Base-by-base conservation (phyloP, 2,113 vertebrate species). In the Silurus meridionalis region DNA sequence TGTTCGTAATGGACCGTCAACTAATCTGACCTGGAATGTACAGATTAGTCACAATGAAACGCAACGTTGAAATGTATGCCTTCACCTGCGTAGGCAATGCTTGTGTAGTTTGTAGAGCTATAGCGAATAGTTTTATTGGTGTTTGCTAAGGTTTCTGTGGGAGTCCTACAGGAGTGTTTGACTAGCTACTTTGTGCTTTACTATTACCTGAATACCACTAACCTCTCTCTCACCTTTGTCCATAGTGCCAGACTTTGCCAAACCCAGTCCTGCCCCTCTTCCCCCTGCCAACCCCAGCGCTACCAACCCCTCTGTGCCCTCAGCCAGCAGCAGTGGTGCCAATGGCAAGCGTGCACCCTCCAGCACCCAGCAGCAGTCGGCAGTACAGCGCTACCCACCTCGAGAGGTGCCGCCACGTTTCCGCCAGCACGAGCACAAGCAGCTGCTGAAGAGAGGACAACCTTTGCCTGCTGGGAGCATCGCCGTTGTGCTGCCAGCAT, bases 351-450 rank as follows among this genome's bases (percentile, higher is more conserved):
- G 97, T 46, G 89, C 94, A 71, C 55, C 85, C 72, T 83, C 92
- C 87, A 92, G 91, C 91, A 93, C 88, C 87, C 93, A 87, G 94
- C 96, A 94, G 88, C 81, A 95, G 94, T 91, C 95, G 13, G 94
- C 96, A 82, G 95, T 96, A 53, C 96, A 96, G 94, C 97, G 98
- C 88, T 98, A 98, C 95, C 96, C 97, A 89, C 96, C 97, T 87
- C 96, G 97, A 60, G 97, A 99, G 96, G 97, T 99, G 93, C 98
- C 98, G 89, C 98, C 97, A 58, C 97, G 97, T 94, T 99, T 99
- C 94, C 97, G 97, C 91, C 98, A 98, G 95, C 97, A 99, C 94
- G 97, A 99, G 94, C 97, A 98, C 95, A 99, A 99, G 96, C 98
- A 99, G 95, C 97, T 99, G 86, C 93, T 99, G 94, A 99, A 99